Base-by-base conservation (phyloP, 2,113 vertebrate genomes). In the Esox niger region DNA sequence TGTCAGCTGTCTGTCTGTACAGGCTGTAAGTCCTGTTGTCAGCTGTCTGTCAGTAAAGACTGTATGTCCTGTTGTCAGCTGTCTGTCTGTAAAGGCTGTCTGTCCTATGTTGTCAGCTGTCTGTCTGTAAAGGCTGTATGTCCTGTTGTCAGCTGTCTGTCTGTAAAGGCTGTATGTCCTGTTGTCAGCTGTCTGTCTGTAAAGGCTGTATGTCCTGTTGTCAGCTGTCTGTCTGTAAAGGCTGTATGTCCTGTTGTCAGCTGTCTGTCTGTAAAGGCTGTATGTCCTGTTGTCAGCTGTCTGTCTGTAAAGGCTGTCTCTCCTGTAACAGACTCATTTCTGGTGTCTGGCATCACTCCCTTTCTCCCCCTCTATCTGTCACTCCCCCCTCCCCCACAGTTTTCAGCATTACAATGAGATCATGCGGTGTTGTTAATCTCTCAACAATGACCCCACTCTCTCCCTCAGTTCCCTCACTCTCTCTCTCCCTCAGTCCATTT, bases 361-460 rank as follows among this genome's bases (percentile, higher is more conserved):
- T 87, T 74, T 76, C 77, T 83, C 27, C 30, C 49, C 23, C 35
- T 17, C 33, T 47, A n/a, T n/a, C n/a, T n/a, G n/a, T n/a, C n/a
- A n/a, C 52, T 47, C 68, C 63, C 76, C 79, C 89, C 88, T 87
- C 91, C 90, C 90, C 91, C 86, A 82, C 88, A 83, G 87, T 86
- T 87, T 92, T 82, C 88, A 85, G 85, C 86, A 88, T 88, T 83
- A 93, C 91, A 93, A 93, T 93, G 88, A 87, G 90, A 89, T 92
- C 91, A 93, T 92, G 91, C 91, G 91, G 88, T 91, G 91, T 90
- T 92, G 90, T 91, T 92, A 93, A 93, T 92, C 91, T 91, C 88
- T 81, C 86, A 93, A 92, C 91, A 92, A 93, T 91, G 88, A 79
- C 79, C 82, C 79, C 81, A 81, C 89, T 92, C 88, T 91, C 68